Percentiles rank a stretch among this genome's conserved stretches.
These are phyloP conservation scores for Phymorhynchus buccinoides DNA, from an alignment of 1,140 invertebrate species.

Conservation along the genomic window DNA sequence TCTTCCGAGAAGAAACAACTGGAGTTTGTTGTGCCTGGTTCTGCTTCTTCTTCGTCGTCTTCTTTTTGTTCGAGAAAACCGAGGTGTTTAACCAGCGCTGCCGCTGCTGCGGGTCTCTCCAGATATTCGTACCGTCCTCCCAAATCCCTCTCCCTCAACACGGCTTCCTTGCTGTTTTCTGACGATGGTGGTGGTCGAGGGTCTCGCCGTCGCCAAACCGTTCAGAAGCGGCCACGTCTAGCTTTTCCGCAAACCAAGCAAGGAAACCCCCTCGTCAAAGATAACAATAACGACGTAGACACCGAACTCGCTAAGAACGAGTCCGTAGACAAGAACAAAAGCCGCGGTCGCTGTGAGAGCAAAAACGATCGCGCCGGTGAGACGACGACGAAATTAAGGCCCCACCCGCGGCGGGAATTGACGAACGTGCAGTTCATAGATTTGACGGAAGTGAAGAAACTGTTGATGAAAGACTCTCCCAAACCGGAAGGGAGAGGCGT, in stretches of 20 bases:
- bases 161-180: background rate
- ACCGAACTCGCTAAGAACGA: background rate
- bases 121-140: background rate
- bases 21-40: background rate
- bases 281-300: no score
- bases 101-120: background rate
- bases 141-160: background rate
- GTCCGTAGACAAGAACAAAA: background rate
- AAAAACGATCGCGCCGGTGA: no score
- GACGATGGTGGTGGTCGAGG: background rate
- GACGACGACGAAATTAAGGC: background rate
- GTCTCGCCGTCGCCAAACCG: background rate
- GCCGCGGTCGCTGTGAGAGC: no score
- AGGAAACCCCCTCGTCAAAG: background rate
- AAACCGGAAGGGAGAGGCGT: no score
- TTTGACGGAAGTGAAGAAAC: conserved; percentile 3
- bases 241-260: background rate
- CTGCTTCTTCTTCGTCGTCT: no score
- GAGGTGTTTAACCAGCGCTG: background rate
- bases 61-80: background rate
- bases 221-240: background rate
- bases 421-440: background rate
- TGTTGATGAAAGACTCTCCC: background rate
- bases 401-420: background rate
- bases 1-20: no score